A percentile compares a stretch with the other conserved stretches of the same genome.
Evolutionary conservation across 2,888 invertebrate species (phyloP).

Genomic region (Melinopterus prodromus): DNA sequence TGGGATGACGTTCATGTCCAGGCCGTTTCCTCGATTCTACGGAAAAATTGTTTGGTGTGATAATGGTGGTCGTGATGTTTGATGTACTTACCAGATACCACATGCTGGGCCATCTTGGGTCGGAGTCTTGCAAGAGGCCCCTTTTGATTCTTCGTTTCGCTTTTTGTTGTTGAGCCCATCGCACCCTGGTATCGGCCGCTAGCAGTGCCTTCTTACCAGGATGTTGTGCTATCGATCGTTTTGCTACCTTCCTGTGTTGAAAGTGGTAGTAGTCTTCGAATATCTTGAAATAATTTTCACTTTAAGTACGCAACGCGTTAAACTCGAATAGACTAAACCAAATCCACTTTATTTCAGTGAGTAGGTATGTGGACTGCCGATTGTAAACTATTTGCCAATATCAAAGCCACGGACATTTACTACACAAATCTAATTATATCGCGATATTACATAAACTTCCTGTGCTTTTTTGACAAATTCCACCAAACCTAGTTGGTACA

Average conservation of each 20-base stretch:
- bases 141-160: constrained; percentile 83
- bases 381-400: no score
- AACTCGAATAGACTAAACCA: neutral
- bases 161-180: constrained; percentile 85
- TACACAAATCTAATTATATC: no score
- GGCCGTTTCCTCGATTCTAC: constrained; percentile 88
- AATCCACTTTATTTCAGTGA: constrained; percentile 9
- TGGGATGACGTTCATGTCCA: constrained; percentile 96
- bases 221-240: constrained; percentile 78
- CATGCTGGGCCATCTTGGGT: constrained; percentile 94
- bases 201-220: constrained; percentile 75
- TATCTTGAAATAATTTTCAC: constrained; percentile 70
- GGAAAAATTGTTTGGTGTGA: constrained; percentile 41
- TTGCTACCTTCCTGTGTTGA: constrained; percentile 79
- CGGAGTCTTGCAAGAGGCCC: constrained; percentile 72
- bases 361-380: no score
- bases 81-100: constrained; percentile 91
- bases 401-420: no score
- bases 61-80: neutral
- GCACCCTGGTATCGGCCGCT: constrained; percentile 77
- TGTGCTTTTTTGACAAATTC: no score
- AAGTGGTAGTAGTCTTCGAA: constrained; percentile 88
- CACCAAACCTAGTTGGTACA: no score
- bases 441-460: no score
- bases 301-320: neutral